phyloP scores from a whole-genome alignment of 2,797 vertebrate species.

The Triplophysa bombifrons region DNA sequence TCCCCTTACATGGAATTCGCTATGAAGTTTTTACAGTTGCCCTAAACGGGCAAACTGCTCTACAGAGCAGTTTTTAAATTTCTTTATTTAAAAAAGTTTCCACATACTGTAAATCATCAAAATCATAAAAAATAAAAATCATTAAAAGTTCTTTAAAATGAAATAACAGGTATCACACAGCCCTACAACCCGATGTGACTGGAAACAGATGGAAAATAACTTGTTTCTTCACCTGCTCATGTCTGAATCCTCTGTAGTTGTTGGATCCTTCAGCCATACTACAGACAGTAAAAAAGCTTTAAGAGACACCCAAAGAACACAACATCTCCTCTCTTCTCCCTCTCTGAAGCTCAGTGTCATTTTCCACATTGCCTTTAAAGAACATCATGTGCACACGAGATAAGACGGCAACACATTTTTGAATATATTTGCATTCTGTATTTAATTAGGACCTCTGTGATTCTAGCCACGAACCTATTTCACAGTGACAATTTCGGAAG shows the following conservation, averaged over 20 bases:
- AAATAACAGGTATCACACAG: no score
- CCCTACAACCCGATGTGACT: neutral
- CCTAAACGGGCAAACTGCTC: no score
- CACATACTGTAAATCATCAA: no score
- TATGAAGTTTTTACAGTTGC: no score
- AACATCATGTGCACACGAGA: constrained; percentile 71
- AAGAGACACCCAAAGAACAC: constrained; percentile 61
- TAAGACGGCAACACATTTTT: constrained; percentile 78
- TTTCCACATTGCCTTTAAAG: constrained; percentile 71
- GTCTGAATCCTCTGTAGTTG: neutral
- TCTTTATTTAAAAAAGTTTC: no score
- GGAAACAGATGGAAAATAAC: no score
- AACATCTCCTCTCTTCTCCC: constrained; percentile 19
- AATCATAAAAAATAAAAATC: no score
- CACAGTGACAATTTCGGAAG: constrained; percentile 74
- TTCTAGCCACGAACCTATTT: constrained; percentile 73
- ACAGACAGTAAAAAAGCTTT: constrained; percentile 57
- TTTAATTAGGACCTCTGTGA: constrained; percentile 80
- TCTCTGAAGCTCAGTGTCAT: constrained; percentile 65
- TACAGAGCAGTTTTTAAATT: no score
- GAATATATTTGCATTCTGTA: constrained; percentile 77
- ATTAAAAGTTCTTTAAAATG: no score
- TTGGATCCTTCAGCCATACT: neutral
- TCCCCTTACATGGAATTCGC: no score
- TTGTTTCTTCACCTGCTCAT: neutral